Evolutionary conservation across 2,888 invertebrate genomes (phyloP).

Genomic region (Agrotis exclamationis): DNA sequence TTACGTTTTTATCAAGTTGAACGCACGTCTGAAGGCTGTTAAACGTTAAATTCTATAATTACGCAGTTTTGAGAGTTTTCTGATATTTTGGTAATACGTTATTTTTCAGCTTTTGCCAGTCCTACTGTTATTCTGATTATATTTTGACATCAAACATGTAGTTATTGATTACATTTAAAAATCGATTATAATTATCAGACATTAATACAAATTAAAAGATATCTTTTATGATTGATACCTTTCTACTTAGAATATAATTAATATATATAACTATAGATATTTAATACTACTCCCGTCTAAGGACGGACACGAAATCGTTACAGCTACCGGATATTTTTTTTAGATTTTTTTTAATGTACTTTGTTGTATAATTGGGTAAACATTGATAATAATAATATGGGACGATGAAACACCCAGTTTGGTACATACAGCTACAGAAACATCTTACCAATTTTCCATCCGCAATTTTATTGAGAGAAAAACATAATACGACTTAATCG

Average conservation of each 20-base stretch:
- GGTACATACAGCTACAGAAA: conserved; percentile 29
- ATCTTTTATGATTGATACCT: conserved; percentile 46
- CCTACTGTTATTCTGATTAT: background rate
- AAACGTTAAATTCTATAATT: background rate
- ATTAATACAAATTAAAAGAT: conserved; percentile 46
- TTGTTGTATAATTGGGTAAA: conserved; percentile 35
- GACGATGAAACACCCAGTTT: background rate
- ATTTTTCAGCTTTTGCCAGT: conserved; percentile 26
- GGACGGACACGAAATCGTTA: conserved; percentile 49
- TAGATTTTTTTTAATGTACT: conserved; percentile 10
- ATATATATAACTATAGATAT: conserved; percentile 44
- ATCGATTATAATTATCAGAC: conserved; percentile 36
- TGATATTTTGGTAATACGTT: no score
- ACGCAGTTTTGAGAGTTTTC: background rate
- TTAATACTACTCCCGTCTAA: conserved; percentile 52
- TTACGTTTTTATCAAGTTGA: no score
- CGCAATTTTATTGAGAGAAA: conserved; percentile 6
- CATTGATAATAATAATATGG: conserved; percentile 30
- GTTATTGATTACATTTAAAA: conserved; percentile 24
- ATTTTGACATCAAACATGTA: conserved; percentile 43
- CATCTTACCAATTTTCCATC: conserved; percentile 45
- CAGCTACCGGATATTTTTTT: conserved; percentile 35
- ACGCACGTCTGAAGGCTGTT: background rate
- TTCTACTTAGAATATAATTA: conserved; percentile 33
- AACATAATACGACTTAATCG: conserved; percentile 22